Evolutionary conservation across 2,888 invertebrate genomes (phyloP), one percentile per base, ranked within the genome.

Genomic region (Amblyjoppa proteus): DNA sequence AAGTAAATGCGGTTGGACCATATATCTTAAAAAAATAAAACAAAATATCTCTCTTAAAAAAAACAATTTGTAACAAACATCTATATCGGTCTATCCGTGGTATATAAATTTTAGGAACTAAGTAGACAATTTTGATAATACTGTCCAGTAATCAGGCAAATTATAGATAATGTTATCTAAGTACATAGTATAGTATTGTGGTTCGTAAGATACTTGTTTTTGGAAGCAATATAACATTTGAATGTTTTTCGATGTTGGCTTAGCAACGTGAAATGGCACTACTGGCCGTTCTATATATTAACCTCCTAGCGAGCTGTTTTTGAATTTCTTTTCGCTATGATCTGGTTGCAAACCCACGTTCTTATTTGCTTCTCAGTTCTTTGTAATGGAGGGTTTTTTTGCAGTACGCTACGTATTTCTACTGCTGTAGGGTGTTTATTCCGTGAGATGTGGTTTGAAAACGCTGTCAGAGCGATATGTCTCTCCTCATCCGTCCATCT

Each of bases 361-460:
- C 53, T 38, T 51, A 74, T 56, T 49, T 53, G 56, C 56, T 66
- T 58, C 51, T 20, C 25, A 20, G 28, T 74, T 49, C 74, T 20
- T n/a, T 69, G 28, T 38, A 74, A 53, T 38, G 38, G 64, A 49
- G 74, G 51, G 25, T 53, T 74, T 20, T 56, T 53, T 74, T 20
- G 66, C 7, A 56, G 28, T 51, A 74, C 28, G 28, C 51, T 49
- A 20, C 53, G 51, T 20, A 74, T n/a, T 56, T 41, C 53, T 64
- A 31, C 51, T 28, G 69, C 69, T n/a, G 38, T 20, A 25, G 69
- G 69, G 28, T 31, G 25, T 25, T 45, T 49, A 45, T 49, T 13
- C 45, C 28, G 20, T 25, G 45, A 20, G 34, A 69, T 28, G 51
- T 38, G 45, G 28, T 28, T 51, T 41, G 20, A 51, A 69, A 69